Evolutionary conservation across 2,797 vertebrate species (phyloP).

Genomic region (Astyanax mexicanus): DNA sequence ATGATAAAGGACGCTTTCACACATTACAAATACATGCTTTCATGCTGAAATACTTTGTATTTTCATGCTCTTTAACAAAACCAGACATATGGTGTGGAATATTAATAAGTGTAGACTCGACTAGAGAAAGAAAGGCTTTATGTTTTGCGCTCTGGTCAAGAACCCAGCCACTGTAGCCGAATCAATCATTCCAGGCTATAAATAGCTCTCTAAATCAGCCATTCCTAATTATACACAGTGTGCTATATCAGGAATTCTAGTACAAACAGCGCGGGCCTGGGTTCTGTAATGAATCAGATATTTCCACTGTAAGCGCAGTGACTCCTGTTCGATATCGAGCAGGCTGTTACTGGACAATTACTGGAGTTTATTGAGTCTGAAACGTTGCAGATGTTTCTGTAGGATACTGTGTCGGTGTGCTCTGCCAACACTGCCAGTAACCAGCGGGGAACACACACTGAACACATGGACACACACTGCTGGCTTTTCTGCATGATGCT

Average conservation of each 20-base stretch:
- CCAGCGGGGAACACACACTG: too few relatives aligned
- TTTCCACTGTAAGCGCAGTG: neutral
- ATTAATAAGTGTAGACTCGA: too few relatives aligned
- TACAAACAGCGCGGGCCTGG: neutral
- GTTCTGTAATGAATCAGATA: neutral
- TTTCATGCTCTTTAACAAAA: too few relatives aligned
- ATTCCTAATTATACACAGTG: neutral
- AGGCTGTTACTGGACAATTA: neutral
- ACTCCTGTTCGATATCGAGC: neutral
- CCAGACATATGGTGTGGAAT: too few relatives aligned
- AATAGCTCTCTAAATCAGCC: neutral
- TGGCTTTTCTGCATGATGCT: too few relatives aligned
- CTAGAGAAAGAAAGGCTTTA: too few relatives aligned
- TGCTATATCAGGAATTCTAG: neutral
- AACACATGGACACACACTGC: too few relatives aligned
- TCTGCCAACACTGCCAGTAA: neutral
- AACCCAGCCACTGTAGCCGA: neutral
- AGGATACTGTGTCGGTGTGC: neutral
- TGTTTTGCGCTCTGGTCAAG: neutral
- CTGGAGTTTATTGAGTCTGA: neutral
- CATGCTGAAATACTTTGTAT: too few relatives aligned
- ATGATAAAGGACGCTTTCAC: too few relatives aligned
- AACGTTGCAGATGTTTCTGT: neutral
- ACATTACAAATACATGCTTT: too few relatives aligned
- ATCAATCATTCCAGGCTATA: neutral